Percentiles rank a stretch among this genome's conserved stretches.
These are phyloP conservation scores for Acanthopleura granulata DNA, from an alignment of 2,888 invertebrate genomes.

Conservation along the genomic window DNA sequence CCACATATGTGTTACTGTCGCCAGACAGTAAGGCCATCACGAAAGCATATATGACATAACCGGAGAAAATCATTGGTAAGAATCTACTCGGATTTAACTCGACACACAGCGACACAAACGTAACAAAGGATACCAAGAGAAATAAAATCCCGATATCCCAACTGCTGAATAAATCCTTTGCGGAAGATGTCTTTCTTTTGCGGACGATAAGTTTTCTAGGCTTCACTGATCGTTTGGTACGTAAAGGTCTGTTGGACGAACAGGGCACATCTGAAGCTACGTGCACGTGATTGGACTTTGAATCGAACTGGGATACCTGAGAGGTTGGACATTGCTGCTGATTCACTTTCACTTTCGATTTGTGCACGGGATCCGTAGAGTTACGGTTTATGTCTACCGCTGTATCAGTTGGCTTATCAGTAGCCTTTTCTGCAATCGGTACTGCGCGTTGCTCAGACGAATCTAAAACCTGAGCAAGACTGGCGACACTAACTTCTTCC, in stretches of 20 bases:
- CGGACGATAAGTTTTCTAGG: neutral
- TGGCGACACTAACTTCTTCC: neutral
- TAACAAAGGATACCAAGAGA: neutral
- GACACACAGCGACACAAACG: neutral
- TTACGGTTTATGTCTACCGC: neutral
- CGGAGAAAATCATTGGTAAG: constrained; percentile 11
- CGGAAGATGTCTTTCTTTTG: neutral
- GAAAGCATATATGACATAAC: neutral
- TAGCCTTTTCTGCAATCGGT: neutral
- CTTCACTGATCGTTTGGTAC: neutral
- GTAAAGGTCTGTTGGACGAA: neutral
- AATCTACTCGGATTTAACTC: neutral
- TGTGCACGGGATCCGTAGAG: neutral
- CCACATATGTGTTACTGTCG: no score
- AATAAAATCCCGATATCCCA: neutral
- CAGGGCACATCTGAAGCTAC: neutral
- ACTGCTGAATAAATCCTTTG: neutral
- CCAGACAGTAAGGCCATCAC: neutral
- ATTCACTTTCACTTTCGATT: neutral
- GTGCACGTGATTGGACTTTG: no score
- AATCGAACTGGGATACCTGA: no score
- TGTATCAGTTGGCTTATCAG: neutral
- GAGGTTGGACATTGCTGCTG: no score
- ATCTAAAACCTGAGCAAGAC: neutral
- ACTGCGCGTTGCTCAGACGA: neutral